Conservation (phyloP, 2,113 vertebrate genomes). For the Peromyscus californicus region DNA sequence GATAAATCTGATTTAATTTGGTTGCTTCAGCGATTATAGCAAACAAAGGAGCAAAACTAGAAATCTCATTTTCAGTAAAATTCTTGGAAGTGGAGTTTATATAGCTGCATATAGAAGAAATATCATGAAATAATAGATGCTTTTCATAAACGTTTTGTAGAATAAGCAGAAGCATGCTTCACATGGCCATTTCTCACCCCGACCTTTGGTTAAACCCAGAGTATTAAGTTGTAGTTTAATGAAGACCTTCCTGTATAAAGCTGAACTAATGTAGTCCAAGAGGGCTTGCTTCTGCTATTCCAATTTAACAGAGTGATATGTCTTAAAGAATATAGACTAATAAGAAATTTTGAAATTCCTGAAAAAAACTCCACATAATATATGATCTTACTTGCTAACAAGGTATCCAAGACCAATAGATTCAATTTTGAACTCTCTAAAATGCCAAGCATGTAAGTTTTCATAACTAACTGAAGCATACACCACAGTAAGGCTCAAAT, state of each 20-base stretch:
- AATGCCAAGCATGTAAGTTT: not conserved
- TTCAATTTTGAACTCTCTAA: not conserved
- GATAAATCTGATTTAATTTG: not conserved
- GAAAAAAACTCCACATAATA: not conserved
- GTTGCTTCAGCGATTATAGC: conserved; percentile 32
- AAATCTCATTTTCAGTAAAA: conserved; percentile 13
- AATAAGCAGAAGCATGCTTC: conserved; percentile 33
- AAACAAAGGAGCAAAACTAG: conserved; percentile 32
- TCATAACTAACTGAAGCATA: not conserved
- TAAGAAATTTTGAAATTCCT: not conserved
- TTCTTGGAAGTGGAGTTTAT: conserved; percentile 1
- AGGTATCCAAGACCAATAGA: not conserved
- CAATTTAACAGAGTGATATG: not conserved
- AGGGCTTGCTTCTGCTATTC: not conserved
- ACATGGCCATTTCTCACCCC: not conserved
- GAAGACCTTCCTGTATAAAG: not conserved
- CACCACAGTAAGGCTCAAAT: not conserved
- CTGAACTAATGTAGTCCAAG: not conserved
- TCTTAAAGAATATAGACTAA: not conserved
- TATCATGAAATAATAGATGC: not conserved
- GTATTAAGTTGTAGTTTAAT: not conserved
- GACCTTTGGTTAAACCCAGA: conserved; percentile 31
- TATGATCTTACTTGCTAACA: not conserved
- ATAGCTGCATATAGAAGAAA: conserved; percentile 25
- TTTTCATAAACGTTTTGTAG: conserved; percentile 28